Base-by-base conservation (phyloP, 2,888 invertebrate genomes). In the Camptogramma bilineatum region DNA sequence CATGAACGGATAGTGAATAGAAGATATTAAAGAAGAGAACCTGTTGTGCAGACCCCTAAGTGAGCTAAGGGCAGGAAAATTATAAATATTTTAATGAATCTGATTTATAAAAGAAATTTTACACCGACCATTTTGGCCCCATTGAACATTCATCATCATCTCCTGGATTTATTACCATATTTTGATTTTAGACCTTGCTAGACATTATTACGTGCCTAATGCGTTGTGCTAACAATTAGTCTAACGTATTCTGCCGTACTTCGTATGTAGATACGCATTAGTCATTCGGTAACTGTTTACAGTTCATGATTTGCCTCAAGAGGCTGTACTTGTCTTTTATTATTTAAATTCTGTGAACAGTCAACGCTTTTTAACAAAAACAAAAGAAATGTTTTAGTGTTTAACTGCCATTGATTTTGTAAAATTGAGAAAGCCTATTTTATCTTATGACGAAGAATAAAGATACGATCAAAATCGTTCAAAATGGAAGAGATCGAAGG, bases 401-500 rank as follows among this genome's bases (percentile, higher is more conserved):
- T 39, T 4, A 10, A 10, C 34, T 34, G 34, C 10, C 10, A 39
- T 13, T 13, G 34, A 13, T 39, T 39, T 39, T 39, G 4, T 39
- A 10, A 10, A 34, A 13, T 34, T 39, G 13, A 10, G 13, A 13
- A 34, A 34, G 13, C 34, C 9, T 24, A 18, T 24, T 19, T 50
- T 31, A 50, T 54, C 63, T 13, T 66, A 86, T 84, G 84, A 75
- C 81, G 80, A 91, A 88, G 87, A 90, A 85, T 86, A 91, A 88
- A 80, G 90, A 91, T 73, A 42, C 55, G n/a, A 64, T 34, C 52
- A 91, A 87, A 87, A 82, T 84, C 74, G 88, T 85, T 86, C 87
- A 85, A 76, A 88, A 81, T 77, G 80, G 81, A 66, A 88, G 82
- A 76, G 89, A 89, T 73, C 79, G 87, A 83, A 84, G 88, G 44